Conservation (phyloP, 2,888 invertebrate species). For the Gymnocheta viridis region DNA sequence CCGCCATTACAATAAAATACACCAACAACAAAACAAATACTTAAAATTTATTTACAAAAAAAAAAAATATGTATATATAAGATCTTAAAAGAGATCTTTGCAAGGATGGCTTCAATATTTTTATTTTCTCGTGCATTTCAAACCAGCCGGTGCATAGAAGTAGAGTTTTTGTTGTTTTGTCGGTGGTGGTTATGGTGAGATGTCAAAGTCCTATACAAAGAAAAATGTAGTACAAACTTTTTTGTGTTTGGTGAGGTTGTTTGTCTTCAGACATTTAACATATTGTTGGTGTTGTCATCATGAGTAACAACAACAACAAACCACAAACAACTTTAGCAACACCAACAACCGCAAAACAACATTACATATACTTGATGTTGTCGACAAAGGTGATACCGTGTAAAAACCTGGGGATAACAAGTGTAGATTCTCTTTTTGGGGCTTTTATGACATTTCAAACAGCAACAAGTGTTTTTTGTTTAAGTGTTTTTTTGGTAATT, state of each 20-base stretch:
- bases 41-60: constrained; percentile 9
- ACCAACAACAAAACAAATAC: constrained; percentile 40
- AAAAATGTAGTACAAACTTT: constrained; percentile 46
- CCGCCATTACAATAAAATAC: constrained; percentile 66
- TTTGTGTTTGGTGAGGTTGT: constrained; percentile 35
- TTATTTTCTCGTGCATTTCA: not conserved
- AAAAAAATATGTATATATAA: constrained; percentile 20
- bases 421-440: constrained; percentile 52
- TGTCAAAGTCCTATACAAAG: constrained; percentile 60
- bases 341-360: constrained; percentile 36
- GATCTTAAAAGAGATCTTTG: constrained; percentile 49
- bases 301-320: constrained; percentile 17
- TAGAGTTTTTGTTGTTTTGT: constrained; percentile 18
- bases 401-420: constrained; percentile 53
- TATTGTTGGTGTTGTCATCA: constrained; percentile 61
- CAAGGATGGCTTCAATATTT: constrained; percentile 44
- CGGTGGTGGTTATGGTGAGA: constrained; percentile 58
- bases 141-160: constrained; percentile 6
- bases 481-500: not conserved
- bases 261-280: constrained; percentile 65
- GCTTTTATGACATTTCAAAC: constrained; percentile 28
- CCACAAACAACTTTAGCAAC: constrained; percentile 6
- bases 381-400: constrained; percentile 36
- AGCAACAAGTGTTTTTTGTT: constrained; percentile 31
- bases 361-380: constrained; percentile 29